A percentile compares a stretch with the other conserved stretches of the same genome.
These are phyloP conservation scores for Axis porcinus DNA, from an alignment of 2,113 vertebrate species.

Conservation along the genomic window DNA sequence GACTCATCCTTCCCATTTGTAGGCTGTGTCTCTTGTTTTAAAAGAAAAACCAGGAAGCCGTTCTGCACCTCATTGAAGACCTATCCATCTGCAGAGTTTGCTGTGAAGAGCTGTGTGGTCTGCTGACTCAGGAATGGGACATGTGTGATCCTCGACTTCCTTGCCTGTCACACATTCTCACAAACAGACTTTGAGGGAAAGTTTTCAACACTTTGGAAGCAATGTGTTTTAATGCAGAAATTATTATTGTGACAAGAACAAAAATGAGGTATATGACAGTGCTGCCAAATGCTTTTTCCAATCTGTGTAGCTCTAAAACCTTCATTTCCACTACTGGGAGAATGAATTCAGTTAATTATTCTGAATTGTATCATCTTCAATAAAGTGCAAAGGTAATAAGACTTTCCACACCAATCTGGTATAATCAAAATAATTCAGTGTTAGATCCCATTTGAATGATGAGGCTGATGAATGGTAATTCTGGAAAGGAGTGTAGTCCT, in stretches of 20 bases:
- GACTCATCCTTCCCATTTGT: neutral
- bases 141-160: neutral
- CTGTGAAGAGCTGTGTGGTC: neutral
- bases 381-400: neutral
- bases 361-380: neutral
- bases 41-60: neutral
- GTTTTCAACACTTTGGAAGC: neutral
- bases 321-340: neutral
- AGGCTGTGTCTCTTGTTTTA: neutral
- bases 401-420: neutral
- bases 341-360: constrained; percentile 9
- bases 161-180: neutral
- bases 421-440: constrained; percentile 37
- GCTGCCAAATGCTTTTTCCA: neutral
- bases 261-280: neutral
- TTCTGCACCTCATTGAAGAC: neutral
- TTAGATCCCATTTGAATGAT: neutral
- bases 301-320: neutral
- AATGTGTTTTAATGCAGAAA: neutral
- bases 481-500: neutral
- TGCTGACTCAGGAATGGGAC: neutral
- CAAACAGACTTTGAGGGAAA: neutral
- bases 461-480: neutral
- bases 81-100: neutral
- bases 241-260: neutral